These are phyloP conservation scores for Phengaris arion DNA, from an alignment of 2,888 invertebrate genomes.

Conservation along the genomic window DNA sequence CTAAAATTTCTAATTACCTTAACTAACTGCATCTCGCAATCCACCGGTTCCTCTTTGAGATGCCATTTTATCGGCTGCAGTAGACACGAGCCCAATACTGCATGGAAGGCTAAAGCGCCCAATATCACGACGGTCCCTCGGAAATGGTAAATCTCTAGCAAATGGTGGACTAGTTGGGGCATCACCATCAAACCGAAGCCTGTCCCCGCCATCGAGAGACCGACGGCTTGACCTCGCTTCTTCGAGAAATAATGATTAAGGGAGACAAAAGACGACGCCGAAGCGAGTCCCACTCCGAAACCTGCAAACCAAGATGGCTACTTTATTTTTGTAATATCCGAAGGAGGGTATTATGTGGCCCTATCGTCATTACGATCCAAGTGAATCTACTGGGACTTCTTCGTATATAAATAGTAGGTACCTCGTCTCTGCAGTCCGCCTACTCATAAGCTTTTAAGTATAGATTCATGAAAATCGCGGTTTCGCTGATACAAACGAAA, in stretches of 20 bases:
- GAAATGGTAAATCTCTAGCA: conserved; percentile 82
- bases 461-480: too few species aligned
- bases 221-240: conserved; percentile 88
- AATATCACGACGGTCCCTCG: conserved; percentile 84
- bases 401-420: too few species aligned
- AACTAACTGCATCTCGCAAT: conserved; percentile 73
- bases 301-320: conserved; percentile 69
- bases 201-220: conserved; percentile 88
- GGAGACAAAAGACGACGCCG: conserved; percentile 88
- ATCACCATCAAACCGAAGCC: conserved; percentile 89
- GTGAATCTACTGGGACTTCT: too few species aligned
- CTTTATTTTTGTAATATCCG: neutral
- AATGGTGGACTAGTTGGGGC: conserved; percentile 85
- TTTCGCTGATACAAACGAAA: neutral
- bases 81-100: conserved; percentile 82
- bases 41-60: conserved; percentile 79
- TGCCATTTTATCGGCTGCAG: conserved; percentile 87
- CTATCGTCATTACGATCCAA: too few species aligned
- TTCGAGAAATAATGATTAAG: conserved; percentile 88
- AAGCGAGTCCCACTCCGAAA: conserved; percentile 87
- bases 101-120: conserved; percentile 83
- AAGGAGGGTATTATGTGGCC: neutral
- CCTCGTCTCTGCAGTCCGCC: too few species aligned
- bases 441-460: too few species aligned
- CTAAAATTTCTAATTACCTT: conserved; percentile 51